phyloP scores from a whole-genome alignment of 2,113 vertebrate species.

The Syrrhaptes paradoxus region DNA sequence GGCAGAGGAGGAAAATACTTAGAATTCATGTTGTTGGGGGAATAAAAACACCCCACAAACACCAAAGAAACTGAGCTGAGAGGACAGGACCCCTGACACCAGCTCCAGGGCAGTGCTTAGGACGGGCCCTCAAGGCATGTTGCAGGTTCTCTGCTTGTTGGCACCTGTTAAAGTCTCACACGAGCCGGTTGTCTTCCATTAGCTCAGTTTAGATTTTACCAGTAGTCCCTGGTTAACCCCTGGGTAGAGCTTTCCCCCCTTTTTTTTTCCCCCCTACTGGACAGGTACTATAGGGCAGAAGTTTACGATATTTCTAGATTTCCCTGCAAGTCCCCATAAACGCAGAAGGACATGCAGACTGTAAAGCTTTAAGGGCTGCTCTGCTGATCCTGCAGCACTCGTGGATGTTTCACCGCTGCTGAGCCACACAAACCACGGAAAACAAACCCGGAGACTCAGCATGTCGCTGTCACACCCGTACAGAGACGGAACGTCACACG shows the following conservation, averaged over 20 bases:
- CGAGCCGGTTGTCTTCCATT: background rate
- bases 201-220: background rate
- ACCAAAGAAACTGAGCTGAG: background rate
- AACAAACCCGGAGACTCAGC: background rate
- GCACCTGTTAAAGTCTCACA: background rate
- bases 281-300: background rate
- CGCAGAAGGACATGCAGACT: background rate
- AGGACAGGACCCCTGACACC: background rate
- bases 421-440: accelerated
- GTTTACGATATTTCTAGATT: background rate
- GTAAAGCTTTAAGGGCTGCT: background rate
- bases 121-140: accelerated
- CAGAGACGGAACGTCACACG: accelerated
- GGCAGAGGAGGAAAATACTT: background rate
- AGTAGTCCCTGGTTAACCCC: background rate
- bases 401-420: background rate
- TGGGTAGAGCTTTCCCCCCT: background rate
- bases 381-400: accelerated
- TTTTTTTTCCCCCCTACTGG: background rate
- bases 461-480: background rate
- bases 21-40: background rate
- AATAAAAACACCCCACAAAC: background rate
- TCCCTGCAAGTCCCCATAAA: background rate
- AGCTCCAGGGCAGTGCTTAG: background rate
- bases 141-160: background rate